Base-by-base conservation (phyloP, 2,888 invertebrate species). In the Spicauda simplicius region DNA sequence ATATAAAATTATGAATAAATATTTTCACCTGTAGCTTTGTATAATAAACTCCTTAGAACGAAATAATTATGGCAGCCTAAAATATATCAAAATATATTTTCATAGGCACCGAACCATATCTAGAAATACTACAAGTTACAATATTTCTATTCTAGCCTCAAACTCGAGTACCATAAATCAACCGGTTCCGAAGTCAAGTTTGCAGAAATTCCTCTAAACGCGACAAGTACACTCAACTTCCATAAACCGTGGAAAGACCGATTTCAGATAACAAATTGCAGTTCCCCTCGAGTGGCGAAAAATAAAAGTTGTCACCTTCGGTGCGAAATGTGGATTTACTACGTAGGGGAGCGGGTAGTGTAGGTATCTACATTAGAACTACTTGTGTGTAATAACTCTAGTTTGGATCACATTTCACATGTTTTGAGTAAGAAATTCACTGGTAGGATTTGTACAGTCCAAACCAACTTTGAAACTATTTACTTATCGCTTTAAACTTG, bases 241-340 rank as follows among this genome's bases (percentile, higher is more conserved):
- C 14, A 12, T 25, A 45, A 30, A 48, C 10, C 63, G 12, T 14
- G 19, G 56, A 50, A 55, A 58, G 64, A 64, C 50, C 64, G 64
- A 64, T 64, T 64, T 19, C 19, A 14, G 58, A 58, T 64, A 64
- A 64, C 64, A 64, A 64, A 64, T 64, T 64, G 64, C 58, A 37
- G 18, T 64, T 52, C 58, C 53, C 64, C 37, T 14, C 53, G 45
- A 58, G 63, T 63, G 56, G 50, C 19, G 64, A 33, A 37, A 65
- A 59, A 65, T 65, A 65, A 65, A 65, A 65, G 41, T 65, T 65
- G 64, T 65, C 64, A 65, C 64, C 64, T 41, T 64, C 25, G 12
- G 48, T 52, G 53, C 52, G 57, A 59, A 58, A 59, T 45, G 64
- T 53, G 45, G 64, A 65, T 65, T 65, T 65, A 65, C 52, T 58